phyloP scores from a whole-genome alignment of 2,113 vertebrate genomes.

The Leptobrachium leishanense region DNA sequence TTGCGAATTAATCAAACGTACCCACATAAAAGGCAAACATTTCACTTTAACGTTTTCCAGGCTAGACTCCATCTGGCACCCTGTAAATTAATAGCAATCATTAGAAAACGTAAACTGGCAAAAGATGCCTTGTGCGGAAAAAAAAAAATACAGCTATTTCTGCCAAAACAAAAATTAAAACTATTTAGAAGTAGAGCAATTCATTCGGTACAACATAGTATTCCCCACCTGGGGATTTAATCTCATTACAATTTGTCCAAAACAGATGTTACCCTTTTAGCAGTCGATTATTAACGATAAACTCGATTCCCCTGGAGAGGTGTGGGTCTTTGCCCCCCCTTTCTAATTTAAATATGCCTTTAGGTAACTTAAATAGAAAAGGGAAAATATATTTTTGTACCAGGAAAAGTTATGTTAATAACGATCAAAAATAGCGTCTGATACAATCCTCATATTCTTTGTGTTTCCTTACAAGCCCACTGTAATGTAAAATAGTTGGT shows the following conservation, averaged over 20 bases:
- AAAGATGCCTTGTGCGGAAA: constrained; percentile 58
- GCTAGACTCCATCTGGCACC: constrained; percentile 65
- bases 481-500: background rate
- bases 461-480: background rate
- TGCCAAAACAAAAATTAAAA: constrained; percentile 72
- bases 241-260: constrained; percentile 74
- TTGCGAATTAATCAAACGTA: background rate
- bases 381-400: constrained; percentile 30
- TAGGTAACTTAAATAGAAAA: constrained; percentile 51
- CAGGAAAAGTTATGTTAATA: constrained; percentile 22
- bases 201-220: constrained; percentile 69
- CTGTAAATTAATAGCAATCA: constrained; percentile 72
- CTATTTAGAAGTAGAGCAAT: constrained; percentile 68
- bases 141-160: constrained; percentile 62
- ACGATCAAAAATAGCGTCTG: background rate
- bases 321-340: constrained; percentile 51
- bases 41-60: constrained; percentile 55
- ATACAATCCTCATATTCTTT: background rate
- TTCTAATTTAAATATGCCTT: constrained; percentile 51
- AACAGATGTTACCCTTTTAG: constrained; percentile 76
- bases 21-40: constrained; percentile 42
- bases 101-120: constrained; percentile 65
- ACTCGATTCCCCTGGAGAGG: constrained; percentile 62
- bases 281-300: constrained; percentile 70
- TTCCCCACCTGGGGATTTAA: constrained; percentile 69